Percentiles rank a stretch among this genome's conserved stretches.
Conservation (phyloP, 2,797 vertebrate species). For the Notolepis coatsorum region DNA sequence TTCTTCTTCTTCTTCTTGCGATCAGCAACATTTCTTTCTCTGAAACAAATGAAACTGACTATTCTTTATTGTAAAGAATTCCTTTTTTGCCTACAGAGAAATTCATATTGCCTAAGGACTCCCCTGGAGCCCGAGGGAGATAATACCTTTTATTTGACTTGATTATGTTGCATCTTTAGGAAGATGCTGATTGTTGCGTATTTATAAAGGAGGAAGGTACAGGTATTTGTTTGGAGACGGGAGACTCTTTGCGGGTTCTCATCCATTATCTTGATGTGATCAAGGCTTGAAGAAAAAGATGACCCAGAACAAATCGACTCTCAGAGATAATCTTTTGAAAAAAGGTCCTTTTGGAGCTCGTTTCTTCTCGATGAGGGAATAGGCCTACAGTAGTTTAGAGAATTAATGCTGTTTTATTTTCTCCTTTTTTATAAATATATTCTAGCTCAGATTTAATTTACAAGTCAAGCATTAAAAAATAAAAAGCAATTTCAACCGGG, state of each 20-base stretch:
- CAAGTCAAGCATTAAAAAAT: conserved; percentile 88
- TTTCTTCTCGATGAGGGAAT: conserved; percentile 90
- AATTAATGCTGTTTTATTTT: conserved; percentile 91
- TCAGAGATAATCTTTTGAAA: conserved; percentile 69
- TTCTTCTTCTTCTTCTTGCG: conserved; percentile 49
- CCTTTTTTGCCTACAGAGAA: conserved; percentile 90
- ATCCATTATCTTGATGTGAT: conserved; percentile 92
- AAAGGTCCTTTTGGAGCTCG: conserved; percentile 89
- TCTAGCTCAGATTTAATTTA: conserved; percentile 93
- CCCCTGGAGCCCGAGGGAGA: conserved; percentile 86
- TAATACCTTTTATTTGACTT: conserved; percentile 84
- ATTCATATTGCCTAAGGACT: conserved; percentile 88
- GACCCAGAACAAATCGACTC: conserved; percentile 75
- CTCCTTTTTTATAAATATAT: conserved; percentile 63
- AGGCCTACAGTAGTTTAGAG: conserved; percentile 91
- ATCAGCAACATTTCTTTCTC: conserved; percentile 81
- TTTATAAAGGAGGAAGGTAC: conserved; percentile 89
- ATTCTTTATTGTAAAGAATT: conserved; percentile 92
- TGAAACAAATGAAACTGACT: conserved; percentile 80
- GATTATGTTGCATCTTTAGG: conserved; percentile 88
- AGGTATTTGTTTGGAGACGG: conserved; percentile 86
- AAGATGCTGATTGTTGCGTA: conserved; percentile 90
- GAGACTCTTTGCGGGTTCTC: conserved; percentile 85
- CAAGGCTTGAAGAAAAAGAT: conserved; percentile 86
- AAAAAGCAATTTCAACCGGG: conserved; percentile 95